A percentile compares a stretch with the other conserved stretches of the same genome.
These are phyloP conservation scores for Ichneumoninae sp. DNA, from an alignment of 2,888 invertebrate genomes.

Conservation along the genomic window DNA sequence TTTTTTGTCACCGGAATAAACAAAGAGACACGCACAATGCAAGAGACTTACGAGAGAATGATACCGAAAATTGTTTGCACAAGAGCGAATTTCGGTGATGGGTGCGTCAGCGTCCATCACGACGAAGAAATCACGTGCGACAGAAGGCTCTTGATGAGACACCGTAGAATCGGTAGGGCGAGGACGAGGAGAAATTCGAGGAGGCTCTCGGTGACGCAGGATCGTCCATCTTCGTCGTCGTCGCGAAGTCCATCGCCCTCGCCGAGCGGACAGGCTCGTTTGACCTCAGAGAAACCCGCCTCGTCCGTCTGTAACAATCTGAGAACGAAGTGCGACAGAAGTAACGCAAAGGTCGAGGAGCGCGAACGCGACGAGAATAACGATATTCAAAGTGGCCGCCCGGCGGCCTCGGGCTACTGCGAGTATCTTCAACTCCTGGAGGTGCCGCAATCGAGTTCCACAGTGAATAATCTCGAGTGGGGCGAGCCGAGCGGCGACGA, in stretches of 20 bases:
- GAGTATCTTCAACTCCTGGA: conserved; percentile 92
- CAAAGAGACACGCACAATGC: conserved; percentile 70
- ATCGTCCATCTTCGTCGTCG: conserved; percentile 78
- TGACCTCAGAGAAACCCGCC: conserved; percentile 33
- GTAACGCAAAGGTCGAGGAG: conserved; percentile 40
- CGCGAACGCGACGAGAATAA: conserved; percentile 23
- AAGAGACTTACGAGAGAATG: conserved; percentile 76
- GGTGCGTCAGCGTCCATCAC: conserved; percentile 52
- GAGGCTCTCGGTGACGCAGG: conserved; percentile 69
- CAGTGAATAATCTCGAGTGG: conserved; percentile 89
- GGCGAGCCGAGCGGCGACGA: conserved; percentile 96
- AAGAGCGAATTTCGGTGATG: conserved; percentile 75
- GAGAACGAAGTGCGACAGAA: conserved; percentile 41
- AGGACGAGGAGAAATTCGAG: conserved; percentile 67
- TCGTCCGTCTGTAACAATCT: conserved; percentile 16
- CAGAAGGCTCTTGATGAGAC: conserved; percentile 69
- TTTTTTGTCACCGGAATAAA: background rate
- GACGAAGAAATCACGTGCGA: conserved; percentile 65
- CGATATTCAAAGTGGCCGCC: conserved; percentile 24
- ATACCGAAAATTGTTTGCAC: conserved; percentile 82
- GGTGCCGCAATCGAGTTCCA: conserved; percentile 86
- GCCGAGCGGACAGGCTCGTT: conserved; percentile 23
- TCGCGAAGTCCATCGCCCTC: conserved; percentile 81
- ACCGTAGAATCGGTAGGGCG: conserved; percentile 66
- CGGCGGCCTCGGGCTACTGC: conserved; percentile 87